Evolutionary conservation across 2,113 vertebrate genomes (phyloP), one percentile per base, ranked within the genome.

Genomic region (Puffinus mauretanicus): DNA sequence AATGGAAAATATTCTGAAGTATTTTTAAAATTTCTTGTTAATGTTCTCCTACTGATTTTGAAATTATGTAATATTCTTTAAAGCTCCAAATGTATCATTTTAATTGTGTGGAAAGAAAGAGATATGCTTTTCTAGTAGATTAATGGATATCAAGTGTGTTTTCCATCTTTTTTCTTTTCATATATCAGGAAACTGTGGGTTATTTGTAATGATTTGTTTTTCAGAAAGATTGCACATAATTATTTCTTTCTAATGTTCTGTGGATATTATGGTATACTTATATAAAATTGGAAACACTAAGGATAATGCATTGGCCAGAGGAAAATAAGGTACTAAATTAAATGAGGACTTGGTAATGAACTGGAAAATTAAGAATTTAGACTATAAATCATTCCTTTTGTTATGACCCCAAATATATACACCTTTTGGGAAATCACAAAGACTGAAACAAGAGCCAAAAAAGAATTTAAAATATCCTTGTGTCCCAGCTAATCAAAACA

Each of bases 321-420:
- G 72, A 88, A 97, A 88, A 88, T 87, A 93, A 94, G 77, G 65
- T 83, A 58, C 52, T 95, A 38, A 82, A 96, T 90, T 93, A 97
- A 97, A 95, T 91, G 78, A 57, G 88, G 29, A 76, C 66, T 85
- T 71, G 66, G 65, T 96, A 98, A 97, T 97, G 96, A 96, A 72
- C 78, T 97, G 86, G 46, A 97, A 98, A 98, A 95, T 96, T 96
- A 95, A 80, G 86, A 97, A 88, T 52, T 75, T 93, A 62, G 58
- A 30, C 30, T 88, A 89, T 96, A 96, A 97, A 97, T 97, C 77
- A 97, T 92, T 55, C 42, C 55, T 95, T 97, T 90, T 82, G 36
- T 38, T 72, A 24, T 94, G 71, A 82, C 65, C 60, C 78, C 93
- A 29, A 92, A 70, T 72, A 70, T 70, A 67, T 76, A 38, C 8